These are phyloP conservation scores for Pantherophis vulpinus DNA, from an alignment of 2,797 vertebrate genomes.

Conservation along the genomic window DNA sequence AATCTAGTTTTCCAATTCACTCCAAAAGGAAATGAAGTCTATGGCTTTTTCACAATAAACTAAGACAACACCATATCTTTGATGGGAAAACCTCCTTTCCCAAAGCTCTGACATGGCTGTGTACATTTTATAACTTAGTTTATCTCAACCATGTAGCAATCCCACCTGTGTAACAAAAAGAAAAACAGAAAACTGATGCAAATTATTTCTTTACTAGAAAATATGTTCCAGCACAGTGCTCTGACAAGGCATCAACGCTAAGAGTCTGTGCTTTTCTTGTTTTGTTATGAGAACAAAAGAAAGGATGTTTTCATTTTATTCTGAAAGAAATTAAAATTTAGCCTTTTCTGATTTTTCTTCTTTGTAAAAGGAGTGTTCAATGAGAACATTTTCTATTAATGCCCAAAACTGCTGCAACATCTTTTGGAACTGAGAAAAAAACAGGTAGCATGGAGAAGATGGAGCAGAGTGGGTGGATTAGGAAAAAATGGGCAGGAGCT, in stretches of 20 bases:
- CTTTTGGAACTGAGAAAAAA: neutral
- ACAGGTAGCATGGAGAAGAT: neutral
- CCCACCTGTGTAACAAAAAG: neutral
- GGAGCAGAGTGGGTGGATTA: neutral
- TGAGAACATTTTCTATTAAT: neutral
- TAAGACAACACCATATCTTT: neutral
- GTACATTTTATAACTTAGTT: neutral
- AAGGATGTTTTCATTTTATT: neutral
- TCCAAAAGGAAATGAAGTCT: neutral
- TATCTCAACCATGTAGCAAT: neutral
- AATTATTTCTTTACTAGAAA: neutral
- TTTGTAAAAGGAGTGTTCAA: neutral
- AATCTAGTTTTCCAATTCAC: neutral
- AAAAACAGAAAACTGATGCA: neutral
- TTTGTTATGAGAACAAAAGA: neutral
- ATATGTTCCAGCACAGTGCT: neutral
- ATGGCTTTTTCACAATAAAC: neutral
- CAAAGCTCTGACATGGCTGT: neutral
- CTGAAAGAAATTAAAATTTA: neutral
- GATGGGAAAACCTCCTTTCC: neutral
- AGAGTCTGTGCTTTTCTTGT: neutral
- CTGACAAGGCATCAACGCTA: neutral
- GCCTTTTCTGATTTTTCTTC: neutral
- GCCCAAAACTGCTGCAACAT: neutral
- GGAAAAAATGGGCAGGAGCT: neutral